A percentile compares a stretch with the other conserved stretches of the same genome.
Conservation (phyloP, 2,797 vertebrate species). For the Rallus crepitans region DNA sequence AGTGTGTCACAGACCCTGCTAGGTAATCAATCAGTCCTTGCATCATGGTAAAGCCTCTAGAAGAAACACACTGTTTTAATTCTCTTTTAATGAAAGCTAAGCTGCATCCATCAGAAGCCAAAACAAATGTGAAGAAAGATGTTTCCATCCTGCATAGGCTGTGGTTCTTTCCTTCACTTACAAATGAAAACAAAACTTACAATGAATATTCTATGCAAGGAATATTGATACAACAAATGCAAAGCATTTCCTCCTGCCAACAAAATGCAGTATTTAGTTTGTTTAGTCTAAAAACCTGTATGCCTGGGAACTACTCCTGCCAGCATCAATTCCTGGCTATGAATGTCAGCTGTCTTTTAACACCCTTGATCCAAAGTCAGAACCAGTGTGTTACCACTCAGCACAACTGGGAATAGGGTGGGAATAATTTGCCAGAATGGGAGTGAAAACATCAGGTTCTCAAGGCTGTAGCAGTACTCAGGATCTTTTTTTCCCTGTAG, state of each 20-base stretch:
- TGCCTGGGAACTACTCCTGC: neutral
- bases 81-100: neutral
- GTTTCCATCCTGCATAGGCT: neutral
- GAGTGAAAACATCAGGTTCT: neutral
- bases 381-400: neutral
- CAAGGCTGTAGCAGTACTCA: neutral
- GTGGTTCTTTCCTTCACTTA: neutral
- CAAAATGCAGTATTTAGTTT: neutral
- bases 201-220: neutral
- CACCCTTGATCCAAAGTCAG: neutral
- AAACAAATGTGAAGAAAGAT: neutral
- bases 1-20: neutral
- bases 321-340: neutral
- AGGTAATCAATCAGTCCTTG: neutral
- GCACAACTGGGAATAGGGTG: neutral
- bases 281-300: neutral
- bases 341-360: neutral
- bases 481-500: neutral
- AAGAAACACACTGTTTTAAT: neutral
- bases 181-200: neutral
- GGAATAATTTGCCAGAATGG: neutral
- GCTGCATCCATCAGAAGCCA: neutral
- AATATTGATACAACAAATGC: neutral
- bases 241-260: neutral
- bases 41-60: neutral